Evolutionary conservation across 2,113 vertebrate genomes (phyloP).

Genomic region (Actenoides hombroni): DNA sequence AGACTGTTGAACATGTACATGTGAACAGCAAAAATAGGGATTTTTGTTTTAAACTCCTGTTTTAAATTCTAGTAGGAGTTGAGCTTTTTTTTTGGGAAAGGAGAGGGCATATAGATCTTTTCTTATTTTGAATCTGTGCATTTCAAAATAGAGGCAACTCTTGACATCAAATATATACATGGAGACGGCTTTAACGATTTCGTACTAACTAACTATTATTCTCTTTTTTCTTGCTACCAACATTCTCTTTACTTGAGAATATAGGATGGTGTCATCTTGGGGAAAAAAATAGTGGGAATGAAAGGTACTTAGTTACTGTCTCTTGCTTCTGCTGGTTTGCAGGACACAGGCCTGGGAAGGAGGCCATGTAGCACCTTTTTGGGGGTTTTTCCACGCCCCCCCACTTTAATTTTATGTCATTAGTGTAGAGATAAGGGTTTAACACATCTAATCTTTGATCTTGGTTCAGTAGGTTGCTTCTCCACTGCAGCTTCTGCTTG

Average conservation of each 20-base stretch:
- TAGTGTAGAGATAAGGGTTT: neutral
- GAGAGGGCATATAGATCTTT: neutral
- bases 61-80: neutral
- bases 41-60: neutral
- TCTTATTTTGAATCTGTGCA: neutral
- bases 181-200: neutral
- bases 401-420: neutral
- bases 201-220: neutral
- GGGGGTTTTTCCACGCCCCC: rapidly evolving
- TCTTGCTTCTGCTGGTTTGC: neutral
- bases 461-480: neutral
- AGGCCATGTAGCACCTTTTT: neutral
- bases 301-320: neutral
- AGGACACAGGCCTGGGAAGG: neutral
- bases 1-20: neutral
- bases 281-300: neutral
- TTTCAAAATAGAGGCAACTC: neutral
- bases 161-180: neutral
- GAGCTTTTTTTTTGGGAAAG: neutral
- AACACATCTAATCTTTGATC: neutral
- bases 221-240: neutral
- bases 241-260: neutral
- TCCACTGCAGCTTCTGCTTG: neutral
- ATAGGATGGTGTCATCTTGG: neutral
- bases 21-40: neutral